Percentiles rank a stretch among this genome's conserved stretches.
phyloP scores from a whole-genome alignment of 92 coral and sea anemone genomes.

The Palythoa grandiflora region DNA sequence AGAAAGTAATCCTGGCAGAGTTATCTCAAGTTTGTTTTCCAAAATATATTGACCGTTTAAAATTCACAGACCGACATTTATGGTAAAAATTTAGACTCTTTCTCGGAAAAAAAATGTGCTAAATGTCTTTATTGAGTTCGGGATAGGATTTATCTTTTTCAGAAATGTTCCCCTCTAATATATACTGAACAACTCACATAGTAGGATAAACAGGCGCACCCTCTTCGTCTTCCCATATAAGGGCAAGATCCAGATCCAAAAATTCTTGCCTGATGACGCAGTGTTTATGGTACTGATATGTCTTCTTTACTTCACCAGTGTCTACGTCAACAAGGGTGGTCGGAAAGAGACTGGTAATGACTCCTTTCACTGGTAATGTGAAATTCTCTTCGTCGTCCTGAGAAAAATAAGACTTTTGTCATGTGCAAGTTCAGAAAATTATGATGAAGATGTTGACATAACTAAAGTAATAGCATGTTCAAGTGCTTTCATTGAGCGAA shows the following conservation, averaged over 20 bases:
- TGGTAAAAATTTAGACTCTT: too few relatives aligned
- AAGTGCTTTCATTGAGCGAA: too few relatives aligned
- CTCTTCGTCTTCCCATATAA: constrained; percentile 83
- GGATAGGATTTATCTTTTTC: too few relatives aligned
- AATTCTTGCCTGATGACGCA: constrained; percentile 86
- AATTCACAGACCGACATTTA: too few relatives aligned
- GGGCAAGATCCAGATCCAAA: constrained; percentile 85
- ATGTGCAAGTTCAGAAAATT: neutral
- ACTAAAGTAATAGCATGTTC: too few relatives aligned
- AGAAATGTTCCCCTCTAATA: neutral
- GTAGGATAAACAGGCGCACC: constrained; percentile 86
- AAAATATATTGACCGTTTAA: too few relatives aligned
- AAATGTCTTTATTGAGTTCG: too few relatives aligned
- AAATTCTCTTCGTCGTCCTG: constrained; percentile 78
- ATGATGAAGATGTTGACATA: neutral
- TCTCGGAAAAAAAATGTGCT: too few relatives aligned
- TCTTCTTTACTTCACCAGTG: constrained; percentile 82
- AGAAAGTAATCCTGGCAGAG: too few relatives aligned
- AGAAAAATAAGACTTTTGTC: neutral
- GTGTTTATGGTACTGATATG: constrained; percentile 87
- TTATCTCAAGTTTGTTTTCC: too few relatives aligned
- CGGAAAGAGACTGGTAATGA: constrained; percentile 91
- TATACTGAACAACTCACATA: constrained; percentile 48
- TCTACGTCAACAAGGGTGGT: constrained; percentile 93
- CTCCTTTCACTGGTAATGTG: constrained; percentile 78